Conservation (phyloP, 1,140 invertebrate genomes). For the Tenebrio molitor region DNA sequence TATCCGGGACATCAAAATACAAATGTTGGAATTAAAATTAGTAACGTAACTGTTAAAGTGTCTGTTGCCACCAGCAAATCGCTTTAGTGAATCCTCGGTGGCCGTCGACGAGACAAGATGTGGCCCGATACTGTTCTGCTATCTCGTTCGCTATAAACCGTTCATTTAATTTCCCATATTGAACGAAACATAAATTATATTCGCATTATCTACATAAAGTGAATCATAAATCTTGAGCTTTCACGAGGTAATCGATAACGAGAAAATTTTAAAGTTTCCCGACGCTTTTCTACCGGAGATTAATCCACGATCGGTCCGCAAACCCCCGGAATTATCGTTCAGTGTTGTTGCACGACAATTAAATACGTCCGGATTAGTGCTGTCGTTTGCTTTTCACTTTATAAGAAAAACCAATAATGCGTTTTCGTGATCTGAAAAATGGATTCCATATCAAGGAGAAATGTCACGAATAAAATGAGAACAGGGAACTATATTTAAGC, state of each 20-base stretch:
- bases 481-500: conserved; percentile 20
- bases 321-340: conserved; percentile 11
- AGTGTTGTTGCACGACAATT: conserved; percentile 11
- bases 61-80: too few species aligned
- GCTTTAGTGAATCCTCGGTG: too few species aligned
- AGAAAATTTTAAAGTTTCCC: conserved; percentile 31
- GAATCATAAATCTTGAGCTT: conserved; percentile 35
- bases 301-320: conserved; percentile 1
- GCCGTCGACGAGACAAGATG: too few species aligned
- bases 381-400: conserved; percentile 17
- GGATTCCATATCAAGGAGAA: conserved; percentile 12
- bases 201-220: conserved; percentile 28
- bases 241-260: conserved; percentile 19
- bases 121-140: too few species aligned
- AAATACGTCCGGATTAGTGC: conserved; percentile 9
- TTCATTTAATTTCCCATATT: conserved; percentile 5
- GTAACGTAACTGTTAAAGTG: too few species aligned
- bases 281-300: conserved; percentile 18
- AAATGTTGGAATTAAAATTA: too few species aligned
- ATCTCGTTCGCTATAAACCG: not conserved
- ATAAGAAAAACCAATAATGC: conserved; percentile 11
- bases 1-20: not conserved
- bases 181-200: conserved; percentile 35
- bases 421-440: conserved; percentile 33
- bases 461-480: conserved; percentile 22